A percentile compares a stretch with the other conserved stretches of the same genome.
phyloP scores from a whole-genome alignment of 2,797 vertebrate genomes.

The Falco peregrinus region DNA sequence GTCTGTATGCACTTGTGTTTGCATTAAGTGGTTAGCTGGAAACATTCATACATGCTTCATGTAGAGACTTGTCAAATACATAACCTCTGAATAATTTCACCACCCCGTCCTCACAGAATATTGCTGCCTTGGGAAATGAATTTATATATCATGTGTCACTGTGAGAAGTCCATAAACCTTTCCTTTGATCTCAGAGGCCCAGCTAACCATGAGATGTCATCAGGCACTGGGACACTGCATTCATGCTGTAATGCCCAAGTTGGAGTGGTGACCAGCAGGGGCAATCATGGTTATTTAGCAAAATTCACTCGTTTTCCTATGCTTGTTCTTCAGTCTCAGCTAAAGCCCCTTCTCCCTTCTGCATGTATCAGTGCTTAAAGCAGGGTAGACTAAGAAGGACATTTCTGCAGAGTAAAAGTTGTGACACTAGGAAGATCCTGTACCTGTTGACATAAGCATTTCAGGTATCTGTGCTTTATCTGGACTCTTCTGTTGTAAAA shows the following conservation, averaged over 20 bases:
- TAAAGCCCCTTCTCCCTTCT: neutral
- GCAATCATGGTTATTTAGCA: neutral
- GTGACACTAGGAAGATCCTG: neutral
- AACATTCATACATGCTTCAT: neutral
- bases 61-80: neutral
- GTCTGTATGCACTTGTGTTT: neutral
- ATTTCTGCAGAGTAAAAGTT: neutral
- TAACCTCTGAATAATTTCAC: neutral
- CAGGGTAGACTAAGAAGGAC: neutral
- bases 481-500: neutral
- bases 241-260: neutral
- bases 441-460: neutral
- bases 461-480: neutral
- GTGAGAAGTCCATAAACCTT: neutral
- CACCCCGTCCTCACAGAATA: too few species aligned
- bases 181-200: neutral
- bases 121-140: neutral
- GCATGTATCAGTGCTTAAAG: rapidly evolving
- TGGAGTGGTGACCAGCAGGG: neutral
- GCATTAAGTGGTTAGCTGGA: neutral
- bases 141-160: neutral
- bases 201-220: rapidly evolving
- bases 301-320: neutral
- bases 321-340: neutral
- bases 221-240: neutral